Percentiles rank a stretch among this genome's conserved stretches.
phyloP scores from a whole-genome alignment of 2,888 invertebrate genomes.

The Amorpha juglandis region DNA sequence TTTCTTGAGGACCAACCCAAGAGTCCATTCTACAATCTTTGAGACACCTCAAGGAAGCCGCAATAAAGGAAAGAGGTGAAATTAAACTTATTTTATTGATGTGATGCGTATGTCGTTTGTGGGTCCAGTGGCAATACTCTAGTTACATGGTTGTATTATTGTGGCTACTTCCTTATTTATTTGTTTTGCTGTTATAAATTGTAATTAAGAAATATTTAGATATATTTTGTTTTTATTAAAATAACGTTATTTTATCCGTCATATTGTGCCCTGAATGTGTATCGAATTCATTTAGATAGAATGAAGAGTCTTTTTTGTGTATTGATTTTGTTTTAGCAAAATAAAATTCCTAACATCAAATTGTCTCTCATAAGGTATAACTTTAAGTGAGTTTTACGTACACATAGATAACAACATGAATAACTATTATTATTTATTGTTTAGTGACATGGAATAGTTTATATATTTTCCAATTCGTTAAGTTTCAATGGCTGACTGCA shows the following conservation, averaged over 20 bases:
- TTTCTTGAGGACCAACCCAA: constrained; percentile 71
- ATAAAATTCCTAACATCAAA: background rate
- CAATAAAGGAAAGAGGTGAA: constrained; percentile 68
- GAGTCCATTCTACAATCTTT: constrained; percentile 69
- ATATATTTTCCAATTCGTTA: too few relatives aligned
- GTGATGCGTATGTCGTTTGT: constrained; percentile 31
- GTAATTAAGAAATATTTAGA: background rate
- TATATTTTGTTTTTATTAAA: background rate
- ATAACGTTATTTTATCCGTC: too few relatives aligned
- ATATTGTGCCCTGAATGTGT: background rate
- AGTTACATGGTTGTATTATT: background rate
- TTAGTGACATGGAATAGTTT: too few relatives aligned
- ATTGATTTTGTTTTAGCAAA: background rate
- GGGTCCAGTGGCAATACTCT: constrained; percentile 27
- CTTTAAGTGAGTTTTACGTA: too few relatives aligned
- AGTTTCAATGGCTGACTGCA: too few relatives aligned
- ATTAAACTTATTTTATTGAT: constrained; percentile 45
- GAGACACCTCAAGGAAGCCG: constrained; percentile 71
- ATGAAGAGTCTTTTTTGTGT: background rate
- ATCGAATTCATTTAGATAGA: background rate
- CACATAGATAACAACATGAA: too few relatives aligned
- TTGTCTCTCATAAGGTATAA: too few relatives aligned
- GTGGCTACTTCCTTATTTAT: constrained; percentile 32
- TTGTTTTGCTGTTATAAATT: constrained; percentile 4
- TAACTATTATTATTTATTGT: too few relatives aligned